Base-by-base conservation (phyloP, 2,888 invertebrate genomes). In the Tanypteryx hageni region DNA sequence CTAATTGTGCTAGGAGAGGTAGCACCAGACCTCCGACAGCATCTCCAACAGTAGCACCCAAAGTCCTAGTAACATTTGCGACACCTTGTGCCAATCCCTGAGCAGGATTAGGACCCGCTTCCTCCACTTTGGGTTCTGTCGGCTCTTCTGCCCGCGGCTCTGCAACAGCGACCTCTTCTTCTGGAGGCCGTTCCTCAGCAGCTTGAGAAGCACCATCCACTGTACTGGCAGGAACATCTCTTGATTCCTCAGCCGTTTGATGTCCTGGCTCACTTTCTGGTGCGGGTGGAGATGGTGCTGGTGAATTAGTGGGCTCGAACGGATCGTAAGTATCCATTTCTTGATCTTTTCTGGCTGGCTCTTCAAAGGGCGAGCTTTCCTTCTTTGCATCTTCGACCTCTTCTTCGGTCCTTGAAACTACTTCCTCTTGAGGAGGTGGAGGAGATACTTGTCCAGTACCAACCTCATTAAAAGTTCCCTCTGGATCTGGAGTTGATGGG, bases 261-360 rank as follows among this genome's bases (percentile, higher is more conserved):
- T 93, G 81, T 93, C 94, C n/a, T 56, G 27, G 64, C 18, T 84
- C 92, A n/a, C 84, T 57, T 59, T 86, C 86, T 18, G 89, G 89
- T 14, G 89, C 89, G 11, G 58, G 93, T 92, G 86, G 93, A 92
- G n/a, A 93, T 0, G 94, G 93, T 44, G 93, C 92, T 22, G 93
- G 93, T 0, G 98, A 98, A 95, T 98, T 98, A 13, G 98, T 98
- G 0, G 98, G 98, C 95, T 98, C 98, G 95, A 98, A 98, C 0
- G 98, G 98, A 96, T 98, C 98, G 95, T 98, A 98, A 5, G 97
- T 98, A 95, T 98, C 98, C 89, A 89, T 89, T 64, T 89, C 89
- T 31, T 89, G 89, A 64, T 89, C 89, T 64, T 89, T 89, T 18
- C 89, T 89, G 2, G 64, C 64, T 18, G 97, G 61, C 44, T 89